These are phyloP conservation scores for Stomatorhinus walkeri DNA, from an alignment of 2,797 vertebrate species.

Conservation along the genomic window DNA sequence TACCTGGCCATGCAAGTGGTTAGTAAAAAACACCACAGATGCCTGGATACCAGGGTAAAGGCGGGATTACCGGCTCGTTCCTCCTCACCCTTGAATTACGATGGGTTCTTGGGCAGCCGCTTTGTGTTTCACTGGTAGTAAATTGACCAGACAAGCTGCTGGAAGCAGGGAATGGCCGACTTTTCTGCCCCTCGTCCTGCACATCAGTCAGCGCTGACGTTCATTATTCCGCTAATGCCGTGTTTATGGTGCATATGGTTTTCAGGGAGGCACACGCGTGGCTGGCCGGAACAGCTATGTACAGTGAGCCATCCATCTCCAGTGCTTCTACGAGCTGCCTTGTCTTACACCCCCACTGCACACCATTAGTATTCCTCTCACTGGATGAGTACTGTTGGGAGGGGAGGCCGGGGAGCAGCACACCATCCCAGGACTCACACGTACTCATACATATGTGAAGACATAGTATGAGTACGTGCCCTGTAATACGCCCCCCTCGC, in stretches of 20 bases:
- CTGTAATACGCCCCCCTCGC: not conserved
- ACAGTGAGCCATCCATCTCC: slow-evolving; percentile 27
- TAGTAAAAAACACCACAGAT: not conserved
- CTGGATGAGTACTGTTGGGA: slow-evolving; percentile 51
- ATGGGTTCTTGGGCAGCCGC: not conserved
- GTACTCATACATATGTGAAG: not conserved
- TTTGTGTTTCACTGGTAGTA: not conserved
- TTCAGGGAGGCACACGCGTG: not conserved
- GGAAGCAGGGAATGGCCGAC: not conserved
- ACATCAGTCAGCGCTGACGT: slow-evolving; percentile 8
- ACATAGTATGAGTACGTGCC: no score
- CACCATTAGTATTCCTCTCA: slow-evolving; percentile 41
- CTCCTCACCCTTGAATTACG: not conserved
- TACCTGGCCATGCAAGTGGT: not conserved
- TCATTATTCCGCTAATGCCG: not conserved
- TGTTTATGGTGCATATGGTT: slow-evolving; percentile 6
- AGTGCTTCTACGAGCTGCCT: not conserved
- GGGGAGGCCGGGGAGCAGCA: slow-evolving; percentile 58
- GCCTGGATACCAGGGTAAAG: not conserved
- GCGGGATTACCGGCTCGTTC: not conserved
- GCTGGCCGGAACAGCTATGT: not conserved
- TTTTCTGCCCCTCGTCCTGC: not conserved
- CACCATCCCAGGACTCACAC: slow-evolving; percentile 44
- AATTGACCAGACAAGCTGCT: not conserved
- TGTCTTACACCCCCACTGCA: slow-evolving; percentile 18